phyloP scores from a whole-genome alignment of 2,797 vertebrate genomes.

The Myotis myotis region DNA sequence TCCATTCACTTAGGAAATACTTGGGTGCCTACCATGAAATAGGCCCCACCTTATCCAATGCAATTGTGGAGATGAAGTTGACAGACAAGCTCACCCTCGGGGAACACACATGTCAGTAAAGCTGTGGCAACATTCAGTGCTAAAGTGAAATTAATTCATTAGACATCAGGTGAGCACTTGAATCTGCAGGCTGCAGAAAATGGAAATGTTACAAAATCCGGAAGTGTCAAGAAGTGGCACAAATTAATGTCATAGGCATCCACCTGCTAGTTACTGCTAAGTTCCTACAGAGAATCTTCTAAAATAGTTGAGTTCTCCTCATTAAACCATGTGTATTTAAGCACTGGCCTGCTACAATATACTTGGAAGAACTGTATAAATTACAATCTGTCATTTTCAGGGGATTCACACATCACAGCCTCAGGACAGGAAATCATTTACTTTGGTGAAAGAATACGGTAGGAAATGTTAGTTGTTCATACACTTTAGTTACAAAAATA shows the following conservation, averaged over 20 bases:
- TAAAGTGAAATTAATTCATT: not conserved
- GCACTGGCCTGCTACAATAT: not conserved
- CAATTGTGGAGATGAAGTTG: not conserved
- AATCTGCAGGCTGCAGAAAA: not conserved
- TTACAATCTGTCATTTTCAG: conserved; percentile 23
- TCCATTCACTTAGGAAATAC: not conserved
- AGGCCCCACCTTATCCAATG: not conserved
- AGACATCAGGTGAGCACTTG: not conserved
- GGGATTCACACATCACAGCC: not conserved
- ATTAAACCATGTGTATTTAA: conserved; percentile 25
- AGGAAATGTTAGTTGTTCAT: conserved; percentile 23
- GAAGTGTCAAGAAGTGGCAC: not conserved
- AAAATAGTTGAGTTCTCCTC: not conserved
- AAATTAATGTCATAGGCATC: not conserved
- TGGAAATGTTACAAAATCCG: not conserved
- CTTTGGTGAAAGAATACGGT: not conserved
- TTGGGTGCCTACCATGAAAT: not conserved
- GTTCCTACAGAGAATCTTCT: not conserved
- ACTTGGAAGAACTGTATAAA: conserved; percentile 5
- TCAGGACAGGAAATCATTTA: not conserved
- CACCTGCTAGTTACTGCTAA: not conserved
- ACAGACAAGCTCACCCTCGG: not conserved
- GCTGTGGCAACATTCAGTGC: not conserved
- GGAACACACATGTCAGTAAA: not conserved
- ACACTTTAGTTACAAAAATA: not conserved